Percentiles rank a stretch among this genome's conserved stretches.
phyloP scores from a whole-genome alignment of 1,140 invertebrate species.

The Temnothorax nylanderi region DNA sequence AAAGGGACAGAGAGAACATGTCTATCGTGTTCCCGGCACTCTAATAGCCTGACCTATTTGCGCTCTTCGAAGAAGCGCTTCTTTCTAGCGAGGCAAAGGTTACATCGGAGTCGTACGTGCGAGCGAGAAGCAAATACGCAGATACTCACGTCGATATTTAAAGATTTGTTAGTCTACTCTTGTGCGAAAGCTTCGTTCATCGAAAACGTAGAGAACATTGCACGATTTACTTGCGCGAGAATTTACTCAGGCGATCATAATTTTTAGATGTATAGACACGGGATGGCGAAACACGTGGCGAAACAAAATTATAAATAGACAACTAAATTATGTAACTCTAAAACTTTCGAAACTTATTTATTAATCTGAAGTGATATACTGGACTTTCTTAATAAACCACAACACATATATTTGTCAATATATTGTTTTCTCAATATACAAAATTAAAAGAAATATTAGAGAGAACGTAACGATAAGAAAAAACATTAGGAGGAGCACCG shows the following conservation, averaged over 20 bases:
- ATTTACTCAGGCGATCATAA: not conserved
- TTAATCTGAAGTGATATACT: not conserved
- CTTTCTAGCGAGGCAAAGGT: conserved; percentile 36
- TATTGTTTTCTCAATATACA: not conserved
- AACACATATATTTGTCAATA: not conserved
- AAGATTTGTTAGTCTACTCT: conserved; percentile 1
- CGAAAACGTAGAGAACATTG: not conserved
- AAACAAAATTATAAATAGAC: not conserved
- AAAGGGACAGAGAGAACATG: conserved; percentile 3
- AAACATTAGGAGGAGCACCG: not conserved
- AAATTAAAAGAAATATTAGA: not conserved
- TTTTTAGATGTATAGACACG: not conserved
- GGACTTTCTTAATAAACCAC: not conserved
- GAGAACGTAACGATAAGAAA: not conserved
- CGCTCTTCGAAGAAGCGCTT: conserved; percentile 37
- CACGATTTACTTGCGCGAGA: not conserved
- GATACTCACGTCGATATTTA: not conserved
- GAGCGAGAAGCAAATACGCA: not conserved
- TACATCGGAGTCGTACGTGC: not conserved
- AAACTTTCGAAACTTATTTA: not conserved
- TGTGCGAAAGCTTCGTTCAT: not conserved
- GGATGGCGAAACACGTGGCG: not conserved
- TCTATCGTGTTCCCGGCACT: conserved; percentile 45
- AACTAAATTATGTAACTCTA: not conserved
- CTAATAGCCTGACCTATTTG: conserved; percentile 58